phyloP scores from a whole-genome alignment of 2,797 vertebrate species.

The Coluber constrictor region DNA sequence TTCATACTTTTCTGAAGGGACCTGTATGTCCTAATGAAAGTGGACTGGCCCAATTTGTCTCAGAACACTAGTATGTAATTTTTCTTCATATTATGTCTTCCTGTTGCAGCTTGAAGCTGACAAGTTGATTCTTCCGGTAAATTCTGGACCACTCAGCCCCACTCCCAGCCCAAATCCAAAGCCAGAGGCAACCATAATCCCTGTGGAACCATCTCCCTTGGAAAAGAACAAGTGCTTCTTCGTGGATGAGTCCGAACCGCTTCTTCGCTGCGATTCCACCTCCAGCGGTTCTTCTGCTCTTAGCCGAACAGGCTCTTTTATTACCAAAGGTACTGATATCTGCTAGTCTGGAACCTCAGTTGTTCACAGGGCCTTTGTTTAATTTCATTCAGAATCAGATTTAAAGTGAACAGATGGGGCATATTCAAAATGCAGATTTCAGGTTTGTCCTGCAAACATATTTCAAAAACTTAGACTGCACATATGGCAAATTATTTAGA shows the following conservation, averaged over 20 bases:
- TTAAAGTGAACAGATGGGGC: background rate
- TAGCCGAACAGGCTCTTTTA: conserved; percentile 94
- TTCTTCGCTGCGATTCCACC: conserved; percentile 94
- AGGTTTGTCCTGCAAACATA: background rate
- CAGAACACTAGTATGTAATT: background rate
- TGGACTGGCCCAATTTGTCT: background rate
- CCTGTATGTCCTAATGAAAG: background rate
- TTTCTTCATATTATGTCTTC: background rate
- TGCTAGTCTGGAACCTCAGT: rapidly evolving
- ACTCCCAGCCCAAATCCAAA: conserved; percentile 75
- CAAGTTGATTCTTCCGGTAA: conserved; percentile 82
- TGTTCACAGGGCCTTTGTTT: background rate
- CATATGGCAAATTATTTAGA: background rate
- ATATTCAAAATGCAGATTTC: background rate
- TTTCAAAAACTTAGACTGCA: background rate
- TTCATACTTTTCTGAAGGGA: background rate
- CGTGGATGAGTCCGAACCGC: conserved; percentile 89
- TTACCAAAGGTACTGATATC: conserved; percentile 89
- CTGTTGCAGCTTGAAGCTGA: conserved; percentile 83
- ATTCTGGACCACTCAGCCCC: conserved; percentile 74
- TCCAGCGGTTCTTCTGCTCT: conserved; percentile 95
- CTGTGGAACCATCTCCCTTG: conserved; percentile 82
- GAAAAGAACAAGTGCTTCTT: conserved; percentile 92
- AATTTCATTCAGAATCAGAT: background rate
- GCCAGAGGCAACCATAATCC: conserved; percentile 71